A percentile compares a stretch with the other conserved stretches of the same genome.
Conservation (phyloP, 2,113 vertebrate genomes). For the Oncorhynchus keta region DNA sequence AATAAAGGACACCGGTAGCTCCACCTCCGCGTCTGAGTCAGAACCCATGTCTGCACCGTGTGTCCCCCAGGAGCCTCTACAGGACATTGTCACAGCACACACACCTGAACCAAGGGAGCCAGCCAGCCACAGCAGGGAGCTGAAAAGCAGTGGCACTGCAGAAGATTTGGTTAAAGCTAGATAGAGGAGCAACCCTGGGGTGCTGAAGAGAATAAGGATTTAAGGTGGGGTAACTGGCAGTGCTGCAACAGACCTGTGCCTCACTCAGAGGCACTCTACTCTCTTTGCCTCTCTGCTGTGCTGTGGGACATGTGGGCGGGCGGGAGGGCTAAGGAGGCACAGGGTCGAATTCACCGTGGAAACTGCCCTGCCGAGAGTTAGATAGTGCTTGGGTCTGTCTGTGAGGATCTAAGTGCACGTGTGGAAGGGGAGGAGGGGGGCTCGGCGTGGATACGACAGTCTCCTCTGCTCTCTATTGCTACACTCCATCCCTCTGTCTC, state of each 20-base stretch:
- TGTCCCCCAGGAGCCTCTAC: constrained; percentile 16
- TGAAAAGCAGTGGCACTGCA: constrained; percentile 55
- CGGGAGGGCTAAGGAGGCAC: constrained; percentile 24
- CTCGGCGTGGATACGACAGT: constrained; percentile 18
- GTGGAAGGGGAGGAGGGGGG: neutral
- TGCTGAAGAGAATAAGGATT: constrained; percentile 4
- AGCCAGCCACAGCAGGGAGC: constrained; percentile 23
- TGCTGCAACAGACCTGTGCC: constrained; percentile 1
- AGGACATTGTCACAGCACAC: constrained; percentile 16
- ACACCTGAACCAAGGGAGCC: constrained; percentile 36
- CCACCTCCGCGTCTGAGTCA: constrained; percentile 44
- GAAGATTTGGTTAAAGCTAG: constrained; percentile 51
- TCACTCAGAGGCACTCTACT: neutral
- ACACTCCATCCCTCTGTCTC: neutral
- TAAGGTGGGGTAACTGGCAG: constrained; percentile 35
- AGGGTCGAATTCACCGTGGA: constrained; percentile 15
- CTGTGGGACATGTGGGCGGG: constrained; percentile 25
- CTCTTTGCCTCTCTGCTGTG: constrained; percentile 23
- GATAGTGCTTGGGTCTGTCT: neutral
- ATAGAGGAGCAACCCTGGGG: constrained; percentile 34
- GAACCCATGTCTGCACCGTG: constrained; percentile 46
- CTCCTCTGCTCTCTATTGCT: constrained; percentile 26
- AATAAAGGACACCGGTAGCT: constrained; percentile 54
- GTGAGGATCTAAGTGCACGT: no score
- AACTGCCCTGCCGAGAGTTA: neutral